Conservation (phyloP, 1,140 invertebrate species). For the Hyphantria cunea region DNA sequence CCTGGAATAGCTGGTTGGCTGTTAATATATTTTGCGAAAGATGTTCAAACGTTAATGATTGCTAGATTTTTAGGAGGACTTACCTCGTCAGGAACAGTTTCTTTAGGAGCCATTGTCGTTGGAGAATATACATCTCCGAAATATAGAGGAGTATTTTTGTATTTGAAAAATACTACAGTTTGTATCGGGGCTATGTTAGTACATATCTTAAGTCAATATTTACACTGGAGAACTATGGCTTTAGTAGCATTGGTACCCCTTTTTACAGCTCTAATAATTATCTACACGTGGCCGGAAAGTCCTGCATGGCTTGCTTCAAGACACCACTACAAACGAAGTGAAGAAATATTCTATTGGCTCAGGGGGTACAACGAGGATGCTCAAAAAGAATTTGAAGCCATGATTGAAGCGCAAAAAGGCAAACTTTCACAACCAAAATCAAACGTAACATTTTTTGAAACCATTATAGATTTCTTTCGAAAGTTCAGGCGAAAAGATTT, state of each 20-base stretch:
- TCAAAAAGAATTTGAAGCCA: not conserved
- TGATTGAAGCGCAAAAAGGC: not conserved
- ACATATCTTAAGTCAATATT: not conserved
- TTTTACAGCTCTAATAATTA: not conserved
- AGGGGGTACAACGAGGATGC: not conserved
- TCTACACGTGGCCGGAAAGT: conserved; percentile 1
- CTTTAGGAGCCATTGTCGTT: not conserved
- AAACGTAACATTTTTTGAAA: not conserved
- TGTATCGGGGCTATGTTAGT: not conserved
- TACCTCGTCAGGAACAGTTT: not conserved
- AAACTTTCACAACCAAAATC: not conserved
- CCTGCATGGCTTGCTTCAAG: not conserved
- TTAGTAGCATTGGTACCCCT: not conserved
- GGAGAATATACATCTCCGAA: conserved; percentile 4
- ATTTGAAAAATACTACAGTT: not conserved
- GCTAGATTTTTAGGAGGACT: not conserved
- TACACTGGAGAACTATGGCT: not conserved
- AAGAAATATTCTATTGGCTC: not conserved
- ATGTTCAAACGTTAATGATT: not conserved
- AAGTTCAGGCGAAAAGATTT: not conserved
- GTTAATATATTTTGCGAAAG: no score
- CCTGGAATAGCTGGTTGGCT: not conserved
- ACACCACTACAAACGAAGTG: not conserved
- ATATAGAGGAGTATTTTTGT: conserved; percentile 5
- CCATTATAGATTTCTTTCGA: not conserved